phyloP scores from a whole-genome alignment of 1,140 invertebrate species.

The Lordiphosa clarofinis region DNA sequence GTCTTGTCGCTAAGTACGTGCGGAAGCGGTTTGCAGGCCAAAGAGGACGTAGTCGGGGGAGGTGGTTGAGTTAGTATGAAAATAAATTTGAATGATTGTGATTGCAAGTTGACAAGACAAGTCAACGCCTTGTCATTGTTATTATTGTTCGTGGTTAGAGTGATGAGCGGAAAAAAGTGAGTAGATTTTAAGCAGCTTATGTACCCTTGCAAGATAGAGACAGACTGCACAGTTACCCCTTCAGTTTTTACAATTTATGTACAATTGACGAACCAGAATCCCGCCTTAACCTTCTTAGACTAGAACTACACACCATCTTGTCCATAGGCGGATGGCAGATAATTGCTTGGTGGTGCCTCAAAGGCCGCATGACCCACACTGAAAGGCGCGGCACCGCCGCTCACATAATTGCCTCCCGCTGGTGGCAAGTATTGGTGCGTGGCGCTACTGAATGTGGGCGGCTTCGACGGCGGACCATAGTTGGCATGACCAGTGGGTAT shows the following conservation, averaged over 20 bases:
- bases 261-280: neutral
- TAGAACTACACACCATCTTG: slow-evolving; percentile 72
- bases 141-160: slow-evolving; percentile 7
- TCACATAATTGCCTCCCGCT: slow-evolving; percentile 50
- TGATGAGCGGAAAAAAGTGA: too few species aligned
- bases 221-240: too few species aligned
- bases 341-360: slow-evolving; percentile 70
- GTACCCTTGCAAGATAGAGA: neutral
- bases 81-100: slow-evolving; percentile 29
- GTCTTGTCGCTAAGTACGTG: slow-evolving; percentile 17
- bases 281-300: neutral
- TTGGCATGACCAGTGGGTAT: slow-evolving; percentile 68
- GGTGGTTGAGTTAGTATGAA: slow-evolving; percentile 21
- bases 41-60: slow-evolving; percentile 4
- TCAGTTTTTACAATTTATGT: neutral
- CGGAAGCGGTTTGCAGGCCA: slow-evolving; percentile 42
- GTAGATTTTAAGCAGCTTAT: neutral
- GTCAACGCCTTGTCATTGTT: slow-evolving; percentile 32
- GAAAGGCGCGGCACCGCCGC: slow-evolving; percentile 64
- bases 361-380: slow-evolving; percentile 67
- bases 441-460: slow-evolving; percentile 70
- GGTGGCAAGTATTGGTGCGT: slow-evolving; percentile 75
- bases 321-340: slow-evolving; percentile 73
- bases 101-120: slow-evolving; percentile 27
- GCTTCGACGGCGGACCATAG: slow-evolving; percentile 76